These are phyloP conservation scores for Sorex araneus DNA, from an alignment of 2,113 vertebrate genomes.

Conservation along the genomic window DNA sequence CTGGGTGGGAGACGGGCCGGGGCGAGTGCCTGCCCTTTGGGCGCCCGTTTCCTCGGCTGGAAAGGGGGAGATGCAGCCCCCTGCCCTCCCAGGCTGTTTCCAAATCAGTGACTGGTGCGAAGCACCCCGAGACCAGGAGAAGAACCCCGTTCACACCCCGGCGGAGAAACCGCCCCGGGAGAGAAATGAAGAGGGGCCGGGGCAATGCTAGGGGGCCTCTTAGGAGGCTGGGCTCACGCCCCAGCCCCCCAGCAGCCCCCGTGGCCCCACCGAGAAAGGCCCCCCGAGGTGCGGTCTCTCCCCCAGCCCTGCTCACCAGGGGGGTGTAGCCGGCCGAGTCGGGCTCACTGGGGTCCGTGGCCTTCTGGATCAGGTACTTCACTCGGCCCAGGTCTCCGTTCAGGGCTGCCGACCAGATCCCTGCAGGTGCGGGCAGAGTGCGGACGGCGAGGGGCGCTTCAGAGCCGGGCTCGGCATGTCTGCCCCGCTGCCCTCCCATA, in stretches of 20 bases:
- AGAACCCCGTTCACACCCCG: background rate
- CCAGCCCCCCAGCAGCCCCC: too few relatives aligned
- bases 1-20: accelerated
- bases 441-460: background rate
- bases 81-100: background rate
- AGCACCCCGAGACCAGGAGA: too few relatives aligned
- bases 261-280: too few relatives aligned
- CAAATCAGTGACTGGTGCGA: too few relatives aligned
- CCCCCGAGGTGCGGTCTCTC: background rate
- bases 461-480: too few relatives aligned
- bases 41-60: background rate
- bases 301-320: constrained; percentile 88
- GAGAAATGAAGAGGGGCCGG: background rate
- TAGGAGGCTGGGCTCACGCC: too few relatives aligned
- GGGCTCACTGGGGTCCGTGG: constrained; percentile 89
- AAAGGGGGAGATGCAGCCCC: background rate
- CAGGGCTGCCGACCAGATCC: constrained; percentile 96
- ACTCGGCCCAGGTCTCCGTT: constrained; percentile 92
- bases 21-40: background rate
- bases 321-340: constrained; percentile 94
- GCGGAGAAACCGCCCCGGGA: background rate
- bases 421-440: constrained; percentile 82
- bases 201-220: too few relatives aligned
- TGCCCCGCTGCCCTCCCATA: too few relatives aligned
- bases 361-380: constrained; percentile 89